Base-by-base conservation (phyloP, 2,797 vertebrate genomes). In the Chelidonichthys spinosus region DNA sequence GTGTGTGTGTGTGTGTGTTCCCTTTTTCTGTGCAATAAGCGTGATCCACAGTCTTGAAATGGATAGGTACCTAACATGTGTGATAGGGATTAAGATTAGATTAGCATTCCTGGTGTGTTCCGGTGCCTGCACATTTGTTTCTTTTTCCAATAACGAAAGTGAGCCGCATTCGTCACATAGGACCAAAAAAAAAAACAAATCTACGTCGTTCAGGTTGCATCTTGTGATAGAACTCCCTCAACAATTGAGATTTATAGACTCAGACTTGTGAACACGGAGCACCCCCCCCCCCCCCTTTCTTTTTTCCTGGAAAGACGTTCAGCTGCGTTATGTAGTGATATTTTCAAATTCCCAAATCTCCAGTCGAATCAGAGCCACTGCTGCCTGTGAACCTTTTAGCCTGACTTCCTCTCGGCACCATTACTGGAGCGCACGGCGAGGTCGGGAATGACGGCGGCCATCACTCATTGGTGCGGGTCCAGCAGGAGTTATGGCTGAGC, bases 81-180 rank as follows among this genome's bases (percentile, higher is more conserved):
- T 63, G 65, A 82, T 69, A 77, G 42, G 81, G 72, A 74, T 84
- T 52, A 67, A 78, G 72, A 84, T 80, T 78, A 81, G 82, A 77
- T 49, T 69, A 81, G 78, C 73, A 69, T 85, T 90, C 84, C 85
- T 84, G 52, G 32, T 76, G 66, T 49, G 76, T 83, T 84, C 70
- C 60, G 39, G 68, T 63, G 50, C 60, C n/a, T 72, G 69, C 50
- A 55, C 63, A 61, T 74, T 83, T 68, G 59, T 58, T 40, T 81
- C 71, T 63, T 83, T 81, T 74, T 84, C 25, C 65, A 76, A 49
- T 78, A 58, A 76, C 56, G 64, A 77, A 70, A 59, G n/a, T 47
- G 17, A 60, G 17, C 33, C 2, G 7, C 44, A 59, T 72, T 70
- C 3, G 4, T 78, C 67, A 50, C 74, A 68, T 75, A 62, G 73